These are phyloP conservation scores for Drosophila nikananu DNA, from an alignment of 1,140 invertebrate genomes.

Conservation along the genomic window DNA sequence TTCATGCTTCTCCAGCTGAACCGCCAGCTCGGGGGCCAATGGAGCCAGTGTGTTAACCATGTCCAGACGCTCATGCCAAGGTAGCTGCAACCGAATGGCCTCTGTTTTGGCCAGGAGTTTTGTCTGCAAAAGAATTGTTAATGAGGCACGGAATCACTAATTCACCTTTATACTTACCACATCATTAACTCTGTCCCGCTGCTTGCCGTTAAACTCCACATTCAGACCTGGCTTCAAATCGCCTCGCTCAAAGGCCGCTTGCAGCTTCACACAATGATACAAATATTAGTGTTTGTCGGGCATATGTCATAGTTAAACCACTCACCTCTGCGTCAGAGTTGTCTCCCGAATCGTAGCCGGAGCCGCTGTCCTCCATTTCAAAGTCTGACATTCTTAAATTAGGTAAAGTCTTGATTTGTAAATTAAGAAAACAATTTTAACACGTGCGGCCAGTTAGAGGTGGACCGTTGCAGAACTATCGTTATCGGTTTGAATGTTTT, in stretches of 20 bases:
- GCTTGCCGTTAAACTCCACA: conserved; percentile 87
- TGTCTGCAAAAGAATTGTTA: conserved; percentile 86
- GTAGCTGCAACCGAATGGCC: conserved; percentile 90
- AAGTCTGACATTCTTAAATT: conserved; percentile 76
- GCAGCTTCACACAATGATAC: conserved; percentile 87
- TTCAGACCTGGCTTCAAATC: conserved; percentile 94
- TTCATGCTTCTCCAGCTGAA: conserved; percentile 91
- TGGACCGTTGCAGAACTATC: background rate
- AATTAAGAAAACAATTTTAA: conserved; percentile 67
- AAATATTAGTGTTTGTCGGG: background rate
- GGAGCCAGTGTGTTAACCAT: conserved; percentile 91
- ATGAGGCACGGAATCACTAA: too few species aligned
- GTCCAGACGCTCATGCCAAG: conserved; percentile 95
- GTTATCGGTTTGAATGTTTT: background rate
- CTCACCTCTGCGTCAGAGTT: conserved; percentile 79
- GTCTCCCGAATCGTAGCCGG: conserved; percentile 76
- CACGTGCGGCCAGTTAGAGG: conserved; percentile 61
- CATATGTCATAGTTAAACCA: background rate
- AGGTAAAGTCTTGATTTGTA: conserved; percentile 12
- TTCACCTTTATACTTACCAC: conserved; percentile 86
- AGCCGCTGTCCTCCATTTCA: conserved; percentile 70
- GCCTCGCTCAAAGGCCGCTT: conserved; percentile 93
- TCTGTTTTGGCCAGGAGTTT: conserved; percentile 90
- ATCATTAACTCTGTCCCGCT: conserved; percentile 88
- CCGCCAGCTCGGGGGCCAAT: conserved; percentile 92